A percentile compares a stretch with the other conserved stretches of the same genome.
Evolutionary conservation across 2,113 vertebrate genomes (phyloP).

Genomic region (Oryzias melastigma): DNA sequence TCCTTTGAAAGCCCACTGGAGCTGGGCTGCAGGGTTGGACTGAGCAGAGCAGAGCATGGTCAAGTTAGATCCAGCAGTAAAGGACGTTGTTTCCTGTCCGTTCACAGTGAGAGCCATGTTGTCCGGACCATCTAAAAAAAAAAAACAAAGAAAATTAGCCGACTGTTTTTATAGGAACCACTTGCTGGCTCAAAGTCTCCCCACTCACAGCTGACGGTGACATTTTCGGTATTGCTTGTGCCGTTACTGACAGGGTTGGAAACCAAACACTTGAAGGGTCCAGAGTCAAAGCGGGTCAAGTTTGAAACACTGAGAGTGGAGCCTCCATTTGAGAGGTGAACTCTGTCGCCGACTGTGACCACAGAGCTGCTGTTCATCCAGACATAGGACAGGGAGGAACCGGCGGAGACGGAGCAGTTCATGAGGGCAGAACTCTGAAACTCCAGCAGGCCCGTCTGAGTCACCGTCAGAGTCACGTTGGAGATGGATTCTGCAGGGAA

Average conservation of each 20-base stretch:
- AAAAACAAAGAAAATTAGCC: background rate
- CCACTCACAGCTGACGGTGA: conserved; percentile 64
- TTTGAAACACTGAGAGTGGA: conserved; percentile 49
- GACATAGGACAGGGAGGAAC: conserved; percentile 40
- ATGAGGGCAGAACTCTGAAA: conserved; percentile 21
- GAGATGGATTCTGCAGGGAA: conserved; percentile 60
- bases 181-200: background rate
- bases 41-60: conserved; percentile 52
- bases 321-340: conserved; percentile 46
- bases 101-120: conserved; percentile 48
- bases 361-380: conserved; percentile 60
- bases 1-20: conserved; percentile 55
- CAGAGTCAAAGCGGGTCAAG: conserved; percentile 55
- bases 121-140: conserved; percentile 62
- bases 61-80: conserved; percentile 53
- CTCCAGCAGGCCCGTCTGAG: conserved; percentile 52
- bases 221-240: conserved; percentile 39
- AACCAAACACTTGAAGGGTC: conserved; percentile 54
- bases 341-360: conserved; percentile 34
- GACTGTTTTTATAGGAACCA: background rate
- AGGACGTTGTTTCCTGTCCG: conserved; percentile 23
- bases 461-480: conserved; percentile 45
- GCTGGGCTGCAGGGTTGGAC: conserved; percentile 52
- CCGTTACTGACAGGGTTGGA: conserved; percentile 53
- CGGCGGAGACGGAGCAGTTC: conserved; percentile 43